Evolutionary conservation across 2,113 vertebrate species (phyloP), one percentile per base, ranked within the genome.

Genomic region (Heptranchias perlo): DNA sequence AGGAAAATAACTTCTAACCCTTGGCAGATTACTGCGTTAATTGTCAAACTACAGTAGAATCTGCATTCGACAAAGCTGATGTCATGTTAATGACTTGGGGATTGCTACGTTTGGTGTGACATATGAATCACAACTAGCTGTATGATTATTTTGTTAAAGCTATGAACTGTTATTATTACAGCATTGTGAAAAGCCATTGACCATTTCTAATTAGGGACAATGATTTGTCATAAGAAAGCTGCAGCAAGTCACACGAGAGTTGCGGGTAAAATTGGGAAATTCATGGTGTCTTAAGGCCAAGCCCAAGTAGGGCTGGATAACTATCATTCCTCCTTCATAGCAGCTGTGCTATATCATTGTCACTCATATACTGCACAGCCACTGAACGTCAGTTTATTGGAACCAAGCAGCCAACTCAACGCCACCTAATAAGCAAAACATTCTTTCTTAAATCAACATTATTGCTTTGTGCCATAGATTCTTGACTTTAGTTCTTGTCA

Each of bases 81-180:
- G 49, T 54, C 35, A 14, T 31, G 28, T 31, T 47, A 6, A 8
- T 4, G 49, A 49, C 49, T 89, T 49, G 8, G 78, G 47, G 21
- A 54, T 31, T 49, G 86, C 47, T 54, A 52, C 10, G 23, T 54
- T 54, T 52, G 49, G 47, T 89, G 49, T 89, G 49, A 54, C 86
- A 89, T 54, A 89, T 89, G 86, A 89, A 89, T 89, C 86, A 89
- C 49, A 89, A 54, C 86, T 10, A 31, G 47, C 86, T 54, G 86
- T 89, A 89, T 89, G 86, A 89, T 54, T 89, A 52, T 89, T 49
- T 89, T 82, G 78, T 89, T 54, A 10, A 89, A 89, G 86, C 25
- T 14, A 4, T 89, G 86, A 89, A 89, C 25, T 49, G 39, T 82
- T 6, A 87, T 89, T 31, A 52, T 89, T 31, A 31, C 47, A 52